Conservation (phyloP, 2,797 vertebrate genomes). For the Balearica regulorum region DNA sequence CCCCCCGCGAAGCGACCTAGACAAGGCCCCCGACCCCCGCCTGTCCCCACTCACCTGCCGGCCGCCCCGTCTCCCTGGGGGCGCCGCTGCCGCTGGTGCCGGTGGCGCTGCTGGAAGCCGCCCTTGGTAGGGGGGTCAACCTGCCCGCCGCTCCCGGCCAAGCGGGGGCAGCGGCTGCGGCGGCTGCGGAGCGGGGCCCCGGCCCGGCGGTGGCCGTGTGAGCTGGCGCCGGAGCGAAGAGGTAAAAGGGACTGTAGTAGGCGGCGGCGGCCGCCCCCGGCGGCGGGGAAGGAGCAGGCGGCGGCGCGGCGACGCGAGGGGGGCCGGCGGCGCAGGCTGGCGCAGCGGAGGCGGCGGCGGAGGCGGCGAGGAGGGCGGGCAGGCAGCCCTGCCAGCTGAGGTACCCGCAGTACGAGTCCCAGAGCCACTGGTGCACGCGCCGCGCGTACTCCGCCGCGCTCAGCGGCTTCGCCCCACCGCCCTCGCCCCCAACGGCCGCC, state of each 20-base stretch:
- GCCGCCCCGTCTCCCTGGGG: neutral
- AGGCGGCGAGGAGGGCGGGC: slow-evolving; percentile 59
- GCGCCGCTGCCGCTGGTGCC: neutral
- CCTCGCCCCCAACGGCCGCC: neutral
- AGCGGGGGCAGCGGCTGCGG: slow-evolving; percentile 32
- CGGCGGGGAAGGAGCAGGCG: neutral
- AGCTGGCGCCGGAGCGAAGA: slow-evolving; percentile 36
- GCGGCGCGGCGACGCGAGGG: neutral
- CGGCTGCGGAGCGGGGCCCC: slow-evolving; percentile 54
- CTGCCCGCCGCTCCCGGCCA: neutral
- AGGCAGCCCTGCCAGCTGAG: slow-evolving; percentile 85
- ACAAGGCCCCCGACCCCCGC: neutral
- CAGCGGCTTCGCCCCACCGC: slow-evolving; percentile 52
- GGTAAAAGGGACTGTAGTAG: slow-evolving; percentile 47
- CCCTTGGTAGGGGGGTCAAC: slow-evolving; percentile 15
- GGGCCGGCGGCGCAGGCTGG: slow-evolving; percentile 41
- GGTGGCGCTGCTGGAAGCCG: slow-evolving; percentile 59
- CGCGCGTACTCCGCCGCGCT: slow-evolving; percentile 83
- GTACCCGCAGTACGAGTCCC: slow-evolving; percentile 88
- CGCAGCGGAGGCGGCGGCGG: neutral
- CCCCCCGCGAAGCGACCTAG: neutral
- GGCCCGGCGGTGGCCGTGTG: neutral
- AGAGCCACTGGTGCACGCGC: slow-evolving; percentile 89
- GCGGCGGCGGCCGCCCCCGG: neutral
- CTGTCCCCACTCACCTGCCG: neutral